phyloP scores from a whole-genome alignment of 2,888 invertebrate species.

The Acronicta aceris region DNA sequence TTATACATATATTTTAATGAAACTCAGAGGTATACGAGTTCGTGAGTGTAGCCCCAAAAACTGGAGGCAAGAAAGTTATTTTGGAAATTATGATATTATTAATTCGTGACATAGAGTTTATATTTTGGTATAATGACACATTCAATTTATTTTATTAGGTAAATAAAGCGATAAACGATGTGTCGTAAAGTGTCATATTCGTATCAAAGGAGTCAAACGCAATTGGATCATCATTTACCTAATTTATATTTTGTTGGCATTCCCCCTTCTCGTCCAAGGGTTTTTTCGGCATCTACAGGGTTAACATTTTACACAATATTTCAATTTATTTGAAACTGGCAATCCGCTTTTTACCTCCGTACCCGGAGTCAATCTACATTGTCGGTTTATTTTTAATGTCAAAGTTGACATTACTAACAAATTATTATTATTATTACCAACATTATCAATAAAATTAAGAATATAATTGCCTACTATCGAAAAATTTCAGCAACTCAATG shows the following conservation, averaged over 20 bases:
- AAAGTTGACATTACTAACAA: no score
- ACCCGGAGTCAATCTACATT: no score
- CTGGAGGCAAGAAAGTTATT: conserved; percentile 28
- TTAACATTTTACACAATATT: background rate
- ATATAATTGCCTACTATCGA: no score
- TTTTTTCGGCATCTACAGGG: conserved; percentile 10
- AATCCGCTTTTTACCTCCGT: no score
- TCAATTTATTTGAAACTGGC: background rate
- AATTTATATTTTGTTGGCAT: conserved; percentile 30
- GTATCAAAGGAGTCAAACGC: conserved; percentile 19
- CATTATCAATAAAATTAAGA: no score
- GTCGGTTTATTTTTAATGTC: no score
- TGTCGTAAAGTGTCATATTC: conserved; percentile 19
- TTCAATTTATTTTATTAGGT: conserved; percentile 36
- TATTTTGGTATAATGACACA: conserved; percentile 26
- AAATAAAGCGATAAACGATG: conserved; percentile 38
- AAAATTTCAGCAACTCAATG: no score
- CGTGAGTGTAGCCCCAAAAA: no score
- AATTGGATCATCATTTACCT: conserved; percentile 21
- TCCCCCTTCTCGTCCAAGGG: background rate
- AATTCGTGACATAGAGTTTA: conserved; percentile 7
- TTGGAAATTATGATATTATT: conserved; percentile 29
- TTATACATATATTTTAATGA: no score
- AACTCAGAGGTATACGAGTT: no score
- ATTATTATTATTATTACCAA: no score